Evolutionary conservation across 2,888 invertebrate genomes (phyloP).

Genomic region (Drosophila neotestacea): DNA sequence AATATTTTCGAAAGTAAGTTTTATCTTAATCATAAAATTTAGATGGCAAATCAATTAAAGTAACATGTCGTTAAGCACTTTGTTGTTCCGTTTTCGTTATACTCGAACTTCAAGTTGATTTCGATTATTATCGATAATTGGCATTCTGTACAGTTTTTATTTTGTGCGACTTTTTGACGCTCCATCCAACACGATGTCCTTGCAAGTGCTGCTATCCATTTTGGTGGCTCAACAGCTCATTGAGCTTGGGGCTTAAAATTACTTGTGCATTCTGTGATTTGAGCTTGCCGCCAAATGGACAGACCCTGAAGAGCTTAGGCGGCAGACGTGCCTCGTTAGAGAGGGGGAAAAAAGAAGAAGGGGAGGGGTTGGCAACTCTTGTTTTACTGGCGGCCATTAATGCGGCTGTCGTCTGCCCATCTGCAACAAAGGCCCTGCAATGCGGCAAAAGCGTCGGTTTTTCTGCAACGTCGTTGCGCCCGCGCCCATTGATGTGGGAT

Average conservation of each 20-base stretch:
- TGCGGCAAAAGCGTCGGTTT: constrained; percentile 77
- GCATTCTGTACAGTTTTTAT: neutral
- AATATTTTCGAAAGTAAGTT: no score
- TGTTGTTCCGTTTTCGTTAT: neutral
- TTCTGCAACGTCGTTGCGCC: constrained; percentile 58
- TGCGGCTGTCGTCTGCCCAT: constrained; percentile 63
- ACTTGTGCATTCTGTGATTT: constrained; percentile 35
- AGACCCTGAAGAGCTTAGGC: constrained; percentile 31
- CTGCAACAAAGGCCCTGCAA: constrained; percentile 76
- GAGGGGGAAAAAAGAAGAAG: neutral
- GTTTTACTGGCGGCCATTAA: constrained; percentile 71
- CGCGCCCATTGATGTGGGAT: constrained; percentile 27
- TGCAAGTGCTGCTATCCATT: neutral
- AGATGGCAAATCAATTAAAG: neutral
- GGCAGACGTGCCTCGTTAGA: constrained; percentile 15
- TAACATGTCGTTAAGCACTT: neutral
- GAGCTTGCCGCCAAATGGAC: constrained; percentile 21
- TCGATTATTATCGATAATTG: constrained; percentile 8
- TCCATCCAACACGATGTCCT: neutral
- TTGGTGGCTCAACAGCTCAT: constrained; percentile 22
- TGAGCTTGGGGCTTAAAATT: constrained; percentile 20
- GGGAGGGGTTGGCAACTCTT: constrained; percentile 22
- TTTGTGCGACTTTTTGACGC: neutral
- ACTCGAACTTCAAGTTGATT: neutral
- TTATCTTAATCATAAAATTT: neutral